Evolutionary conservation across 2,888 invertebrate genomes (phyloP).

Genomic region (Micropterix aruncella): DNA sequence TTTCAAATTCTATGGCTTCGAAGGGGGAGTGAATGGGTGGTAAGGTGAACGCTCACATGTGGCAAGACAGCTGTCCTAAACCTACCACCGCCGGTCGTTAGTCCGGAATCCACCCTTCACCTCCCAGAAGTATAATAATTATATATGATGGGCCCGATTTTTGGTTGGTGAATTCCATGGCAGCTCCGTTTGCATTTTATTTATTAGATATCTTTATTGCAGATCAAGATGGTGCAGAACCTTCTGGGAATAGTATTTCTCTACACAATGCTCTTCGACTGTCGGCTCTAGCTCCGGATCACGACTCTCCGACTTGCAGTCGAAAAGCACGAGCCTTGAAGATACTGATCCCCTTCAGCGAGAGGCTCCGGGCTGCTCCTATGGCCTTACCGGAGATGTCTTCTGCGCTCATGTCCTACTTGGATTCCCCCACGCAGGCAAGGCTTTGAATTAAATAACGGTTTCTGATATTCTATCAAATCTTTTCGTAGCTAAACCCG

Average conservation of each 20-base stretch:
- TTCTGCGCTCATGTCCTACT: slow-evolving; percentile 53
- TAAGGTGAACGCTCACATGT: no score
- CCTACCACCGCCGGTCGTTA: no score
- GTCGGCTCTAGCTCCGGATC: slow-evolving; percentile 50
- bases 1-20: no score
- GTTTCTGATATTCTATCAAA: neutral
- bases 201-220: slow-evolving; percentile 19
- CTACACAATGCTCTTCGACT: slow-evolving; percentile 68
- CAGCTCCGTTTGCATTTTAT: no score
- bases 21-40: no score
- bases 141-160: no score
- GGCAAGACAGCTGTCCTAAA: no score
- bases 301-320: slow-evolving; percentile 12
- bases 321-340: slow-evolving; percentile 39
- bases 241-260: slow-evolving; percentile 82
- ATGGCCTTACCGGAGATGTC: slow-evolving; percentile 64
- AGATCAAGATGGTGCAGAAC: slow-evolving; percentile 94
- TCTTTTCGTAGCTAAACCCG: no score
- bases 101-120: no score
- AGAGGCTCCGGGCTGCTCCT: slow-evolving; percentile 47
- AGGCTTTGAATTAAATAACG: slow-evolving; percentile 6
- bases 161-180: no score
- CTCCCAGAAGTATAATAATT: no score
- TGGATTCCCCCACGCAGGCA: slow-evolving; percentile 63
- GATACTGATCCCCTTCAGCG: slow-evolving; percentile 45